Base-by-base conservation (phyloP, 1,140 invertebrate genomes). In the Batillaria attramentaria region DNA sequence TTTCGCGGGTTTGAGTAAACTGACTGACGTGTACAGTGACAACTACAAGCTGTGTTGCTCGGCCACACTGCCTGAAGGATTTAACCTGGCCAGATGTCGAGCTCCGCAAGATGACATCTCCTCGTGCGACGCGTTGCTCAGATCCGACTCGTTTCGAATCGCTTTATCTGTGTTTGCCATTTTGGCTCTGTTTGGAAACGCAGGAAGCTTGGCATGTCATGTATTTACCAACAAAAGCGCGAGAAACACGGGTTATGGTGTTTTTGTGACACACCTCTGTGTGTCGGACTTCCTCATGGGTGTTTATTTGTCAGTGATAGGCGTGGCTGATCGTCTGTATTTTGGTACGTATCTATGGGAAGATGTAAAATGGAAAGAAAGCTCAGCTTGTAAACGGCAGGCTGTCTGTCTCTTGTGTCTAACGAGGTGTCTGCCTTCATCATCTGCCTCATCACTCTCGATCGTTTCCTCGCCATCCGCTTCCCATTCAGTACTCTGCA, bases 391-490 rank as follows among this genome's bases (percentile, higher is more conserved):
- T 20, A 41, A 35, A 24, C 35, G 24, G 37, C 37, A 37, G 66
- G 66, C 28, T 2, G n/a, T 69, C 24, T 69, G 35, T 69, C 57
- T 62, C 33, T 62, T 24, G n/a, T 62, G 57, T 62, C 57, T 20
- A 28, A 24, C 6, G 57, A 62, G n/a, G 57, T 62, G 57, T 62
- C 57, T 28, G 57, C 57, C n/a, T 62, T 62, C 57, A n/a, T 62
- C 0, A n/a, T 62, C 57, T 62, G 57, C 57, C 57, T 62, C 57
- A 62, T 62, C 57, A 62, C 57, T 62, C n/a, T 62, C 33, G 57
- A 62, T 62, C 57, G 57, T 10, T 62, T 62, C 57, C 13, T 62
- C 33, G 57, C 33, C 6, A 24, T 62, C 57, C 24, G 57, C 3
- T 62, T 62, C 57, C 57, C 57, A 28, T 62, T 62, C 57, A 62